Base-by-base conservation (phyloP, 2,113 vertebrate genomes). In the Spilogale gracilis region DNA sequence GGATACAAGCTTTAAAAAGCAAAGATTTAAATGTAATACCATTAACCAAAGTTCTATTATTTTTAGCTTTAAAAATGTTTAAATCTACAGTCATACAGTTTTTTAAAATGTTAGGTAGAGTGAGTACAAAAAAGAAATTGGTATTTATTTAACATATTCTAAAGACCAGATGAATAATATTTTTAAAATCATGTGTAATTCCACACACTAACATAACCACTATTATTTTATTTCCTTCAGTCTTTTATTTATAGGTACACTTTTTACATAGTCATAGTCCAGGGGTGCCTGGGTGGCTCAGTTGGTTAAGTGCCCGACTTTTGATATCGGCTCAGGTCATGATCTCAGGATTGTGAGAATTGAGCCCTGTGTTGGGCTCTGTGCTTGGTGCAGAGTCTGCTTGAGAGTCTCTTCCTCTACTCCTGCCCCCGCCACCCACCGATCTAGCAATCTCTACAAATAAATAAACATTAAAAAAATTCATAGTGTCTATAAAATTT, bases 131-230 rank as follows among this genome's bases (percentile, higher is more conserved):
- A 89, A 63, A 91, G 18, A 86, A 91, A 81, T 13, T 21, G 11
- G 4, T 63, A 71, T 92, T 71, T 83, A 73, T 82, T 92, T 81
- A 73, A 60, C 45, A 74, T 38, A 67, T 86, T 63, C n/a, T 96
- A 74, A 91, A 89, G 56, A 12, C n/a, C 13, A 69, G 30, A 30
- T 1, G 79, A 52, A 38, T 84, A 45, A 67, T 50, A 63, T 60
- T 63, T 84, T 85, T 18, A n/a, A n/a, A 73, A 84, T 50, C 17
- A 50, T 81, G 56, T 38, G 60, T 65, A 87, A 94, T 91, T 81
- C 58, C 14, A 63, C 21, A 61, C 74, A 56, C 27, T 52, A 45
- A 73, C 74, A 65, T 81, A 87, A 45, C 20, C n/a, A 81, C 63
- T 65, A 16, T 88, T 73, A 80, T 80, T 85, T 13, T 80, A 38